Percentiles rank a stretch among this genome's conserved stretches.
phyloP scores from a whole-genome alignment of 1,140 invertebrate species.

The Medauroidea extradentata region DNA sequence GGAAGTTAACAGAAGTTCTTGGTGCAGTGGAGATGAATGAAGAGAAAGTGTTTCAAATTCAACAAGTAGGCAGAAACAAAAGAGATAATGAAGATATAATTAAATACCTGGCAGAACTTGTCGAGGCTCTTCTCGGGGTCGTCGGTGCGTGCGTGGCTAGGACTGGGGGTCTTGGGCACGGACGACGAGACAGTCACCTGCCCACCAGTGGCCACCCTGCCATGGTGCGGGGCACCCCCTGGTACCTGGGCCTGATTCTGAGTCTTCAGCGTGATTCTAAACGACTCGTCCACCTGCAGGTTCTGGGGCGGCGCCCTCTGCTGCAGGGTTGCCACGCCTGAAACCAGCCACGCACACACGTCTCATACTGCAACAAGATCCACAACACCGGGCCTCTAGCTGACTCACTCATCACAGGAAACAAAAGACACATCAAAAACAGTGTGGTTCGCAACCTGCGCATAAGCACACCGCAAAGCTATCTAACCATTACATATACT shows the following conservation, averaged over 20 bases:
- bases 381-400: no score
- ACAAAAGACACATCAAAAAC: no score
- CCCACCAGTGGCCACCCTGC: slow-evolving; percentile 24
- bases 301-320: slow-evolving; percentile 27
- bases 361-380: no score
- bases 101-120: slow-evolving; percentile 57
- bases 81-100: not conserved
- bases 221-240: slow-evolving; percentile 11
- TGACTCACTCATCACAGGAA: no score
- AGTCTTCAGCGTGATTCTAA: slow-evolving; percentile 53
- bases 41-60: no score
- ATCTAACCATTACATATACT: no score
- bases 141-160: slow-evolving; percentile 46
- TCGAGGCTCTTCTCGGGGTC: slow-evolving; percentile 54
- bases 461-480: no score
- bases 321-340: not conserved
- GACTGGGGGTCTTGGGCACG: slow-evolving; percentile 76
- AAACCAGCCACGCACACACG: no score
- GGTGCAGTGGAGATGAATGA: no score
- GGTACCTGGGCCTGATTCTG: not conserved
- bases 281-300: slow-evolving; percentile 50
- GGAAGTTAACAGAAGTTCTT: no score
- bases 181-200: slow-evolving; percentile 63
- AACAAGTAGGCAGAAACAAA: no score
- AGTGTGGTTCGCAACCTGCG: no score